These are phyloP conservation scores for Luehdorfia chinensis DNA, from an alignment of 1,140 invertebrate species.

Conservation along the genomic window DNA sequence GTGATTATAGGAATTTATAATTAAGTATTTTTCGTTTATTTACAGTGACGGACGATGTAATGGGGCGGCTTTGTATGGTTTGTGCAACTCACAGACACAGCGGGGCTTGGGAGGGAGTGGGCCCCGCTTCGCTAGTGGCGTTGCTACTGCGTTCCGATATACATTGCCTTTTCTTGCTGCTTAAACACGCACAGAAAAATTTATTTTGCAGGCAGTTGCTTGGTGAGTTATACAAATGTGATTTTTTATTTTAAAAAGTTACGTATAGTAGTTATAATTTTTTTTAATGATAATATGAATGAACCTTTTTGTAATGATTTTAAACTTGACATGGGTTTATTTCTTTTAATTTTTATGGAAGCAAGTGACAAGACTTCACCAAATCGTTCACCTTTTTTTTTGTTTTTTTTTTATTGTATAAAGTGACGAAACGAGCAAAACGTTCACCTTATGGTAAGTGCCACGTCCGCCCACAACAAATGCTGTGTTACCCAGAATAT, in stretches of 20 bases:
- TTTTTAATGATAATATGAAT: no score
- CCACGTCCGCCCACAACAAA: no score
- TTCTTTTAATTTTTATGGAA: no score
- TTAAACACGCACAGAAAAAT: conserved; percentile 53
- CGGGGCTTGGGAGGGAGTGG: conserved; percentile 47
- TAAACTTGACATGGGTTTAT: no score
- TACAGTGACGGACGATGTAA: conserved; percentile 58
- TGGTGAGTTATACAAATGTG: conserved; percentile 39
- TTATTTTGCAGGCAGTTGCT: conserved; percentile 57
- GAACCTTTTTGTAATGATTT: no score
- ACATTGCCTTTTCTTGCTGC: conserved; percentile 53
- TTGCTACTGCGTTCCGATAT: conserved; percentile 51
- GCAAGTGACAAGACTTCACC: no score
- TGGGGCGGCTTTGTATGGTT: conserved; percentile 46
- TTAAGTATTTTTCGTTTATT: not conserved
- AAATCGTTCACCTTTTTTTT: no score
- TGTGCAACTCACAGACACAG: conserved; percentile 37
- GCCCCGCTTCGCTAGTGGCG: conserved; percentile 45
- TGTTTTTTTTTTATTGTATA: no score
- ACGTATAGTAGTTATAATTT: no score
- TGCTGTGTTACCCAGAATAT: no score
- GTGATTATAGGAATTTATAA: conserved; percentile 1
- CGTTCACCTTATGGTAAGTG: no score
- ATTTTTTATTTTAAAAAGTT: conserved; percentile 14
- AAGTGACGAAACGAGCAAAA: no score